Base-by-base conservation (phyloP, 2,113 vertebrate genomes). In the Speoplatyrhinus poulsoni region DNA sequence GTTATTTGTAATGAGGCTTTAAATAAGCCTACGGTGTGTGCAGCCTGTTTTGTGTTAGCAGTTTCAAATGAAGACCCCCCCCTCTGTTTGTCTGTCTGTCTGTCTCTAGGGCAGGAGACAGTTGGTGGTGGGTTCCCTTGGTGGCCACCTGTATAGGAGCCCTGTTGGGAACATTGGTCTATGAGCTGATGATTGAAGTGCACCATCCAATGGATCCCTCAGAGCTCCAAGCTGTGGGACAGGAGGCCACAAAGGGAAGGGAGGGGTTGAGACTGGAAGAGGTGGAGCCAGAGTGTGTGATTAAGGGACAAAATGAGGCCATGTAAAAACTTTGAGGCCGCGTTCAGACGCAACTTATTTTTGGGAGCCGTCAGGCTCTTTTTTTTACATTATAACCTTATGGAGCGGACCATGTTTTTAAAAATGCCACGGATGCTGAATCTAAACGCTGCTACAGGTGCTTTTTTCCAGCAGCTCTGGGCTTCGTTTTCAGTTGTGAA, bases 81-180 rank as follows among this genome's bases (percentile, higher is more conserved):
- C 26, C 1, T 73, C n/a, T 72, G n/a, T 15, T 72, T 19, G 33
- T 83, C 26, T 56, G 8, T 76, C 46, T 33, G 26, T 73, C n/a
- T 72, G n/a, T 15, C 72, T 19, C 41, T 83, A 96, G 95, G 26
- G 93, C 94, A 16, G 94, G 95, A 26, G 85, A 85, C 1, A 85
- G 91, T 0, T 96, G 96, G 95, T 96, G 94, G 94, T 96, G 96
- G 95, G 91, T 96, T 6, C 96, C 94, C 0, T 52, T 95, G 56
- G 89, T 93, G 62, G 95, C 93, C 0, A 93, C 95, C 0, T 83
- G 91, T 76, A 26, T 92, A 0, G 94, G 94, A 0, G 87, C 87
- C 0, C 32, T 84, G 0, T 36, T 94, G 9, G 95, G 95, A 17
- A 79, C 92, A 0, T 68, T 60, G 12, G 58, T 91, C 1, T 96